A percentile compares a stretch with the other conserved stretches of the same genome.
Evolutionary conservation across 1,140 invertebrate species (phyloP).

Genomic region (Saccostrea echinata): DNA sequence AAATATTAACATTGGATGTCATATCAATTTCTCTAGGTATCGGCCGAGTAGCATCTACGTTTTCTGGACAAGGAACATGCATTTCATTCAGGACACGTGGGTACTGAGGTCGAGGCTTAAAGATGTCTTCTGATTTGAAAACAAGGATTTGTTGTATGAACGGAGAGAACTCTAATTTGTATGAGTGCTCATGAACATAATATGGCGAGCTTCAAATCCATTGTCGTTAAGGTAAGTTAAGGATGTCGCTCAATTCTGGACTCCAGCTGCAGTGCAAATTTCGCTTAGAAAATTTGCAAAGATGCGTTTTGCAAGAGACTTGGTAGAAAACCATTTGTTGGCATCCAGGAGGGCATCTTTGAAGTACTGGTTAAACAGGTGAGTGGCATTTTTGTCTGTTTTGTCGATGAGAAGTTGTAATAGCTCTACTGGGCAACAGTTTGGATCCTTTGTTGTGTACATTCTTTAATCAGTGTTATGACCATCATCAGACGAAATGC

Average conservation of each 20-base stretch:
- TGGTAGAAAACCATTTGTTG: slow-evolving; percentile 22
- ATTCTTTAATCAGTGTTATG: neutral
- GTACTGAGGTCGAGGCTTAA: neutral
- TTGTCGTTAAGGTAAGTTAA: slow-evolving; percentile 17
- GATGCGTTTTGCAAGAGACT: neutral
- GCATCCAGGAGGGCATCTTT: neutral
- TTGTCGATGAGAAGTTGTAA: neutral
- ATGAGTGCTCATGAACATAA: slow-evolving; percentile 55
- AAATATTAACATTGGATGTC: neutral
- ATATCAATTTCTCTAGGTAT: neutral
- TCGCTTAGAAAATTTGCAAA: slow-evolving; percentile 45
- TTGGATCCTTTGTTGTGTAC: neutral
- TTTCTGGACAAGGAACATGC: neutral
- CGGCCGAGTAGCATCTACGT: neutral
- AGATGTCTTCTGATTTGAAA: too few relatives aligned
- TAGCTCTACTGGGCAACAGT: neutral
- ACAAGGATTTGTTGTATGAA: slow-evolving; percentile 15
- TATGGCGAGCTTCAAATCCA: slow-evolving; percentile 43
- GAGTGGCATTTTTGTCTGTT: neutral
- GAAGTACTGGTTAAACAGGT: neutral
- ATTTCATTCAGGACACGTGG: too few relatives aligned
- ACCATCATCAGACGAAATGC: neutral
- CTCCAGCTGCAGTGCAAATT: too few relatives aligned
- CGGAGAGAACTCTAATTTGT: slow-evolving; percentile 39
- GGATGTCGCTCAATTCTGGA: neutral